Evolutionary conservation across 2,113 vertebrate genomes (phyloP).

Genomic region (Alligator mississippiensis): DNA sequence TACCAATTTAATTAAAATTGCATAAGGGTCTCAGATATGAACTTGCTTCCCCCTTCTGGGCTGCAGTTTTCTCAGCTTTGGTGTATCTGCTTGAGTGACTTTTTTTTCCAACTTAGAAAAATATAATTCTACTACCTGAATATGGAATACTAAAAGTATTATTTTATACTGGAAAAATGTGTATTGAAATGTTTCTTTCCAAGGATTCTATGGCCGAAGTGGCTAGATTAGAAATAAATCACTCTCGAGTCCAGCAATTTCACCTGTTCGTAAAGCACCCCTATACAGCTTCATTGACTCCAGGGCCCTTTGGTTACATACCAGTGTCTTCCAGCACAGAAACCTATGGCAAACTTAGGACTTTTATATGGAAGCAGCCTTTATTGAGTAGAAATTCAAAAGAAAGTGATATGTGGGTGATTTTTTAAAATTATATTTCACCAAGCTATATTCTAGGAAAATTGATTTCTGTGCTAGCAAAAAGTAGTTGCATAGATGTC

Average conservation of each 20-base stretch:
- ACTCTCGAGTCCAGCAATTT: too few species aligned
- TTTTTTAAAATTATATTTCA: too few species aligned
- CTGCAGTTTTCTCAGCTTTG: background rate
- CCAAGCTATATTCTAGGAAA: background rate
- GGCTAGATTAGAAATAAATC: background rate
- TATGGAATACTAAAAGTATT: background rate
- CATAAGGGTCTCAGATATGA: background rate
- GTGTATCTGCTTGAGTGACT: background rate
- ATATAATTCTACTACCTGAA: background rate
- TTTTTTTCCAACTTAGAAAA: background rate
- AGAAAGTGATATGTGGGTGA: too few species aligned
- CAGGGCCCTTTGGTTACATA: background rate
- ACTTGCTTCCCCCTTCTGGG: background rate
- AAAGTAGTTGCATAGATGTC: too few species aligned
- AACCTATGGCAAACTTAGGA: background rate
- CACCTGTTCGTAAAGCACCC: too few species aligned
- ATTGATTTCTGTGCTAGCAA: background rate
- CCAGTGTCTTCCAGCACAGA: background rate
- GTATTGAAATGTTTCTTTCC: background rate
- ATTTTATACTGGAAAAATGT: too few species aligned
- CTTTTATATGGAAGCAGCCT: background rate
- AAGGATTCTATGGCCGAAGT: background rate
- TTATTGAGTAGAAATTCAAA: background rate
- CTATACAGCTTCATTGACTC: background rate
- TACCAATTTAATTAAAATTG: background rate